Evolutionary conservation across 2,888 invertebrate species (phyloP).

Genomic region (Alsophila aescularia): DNA sequence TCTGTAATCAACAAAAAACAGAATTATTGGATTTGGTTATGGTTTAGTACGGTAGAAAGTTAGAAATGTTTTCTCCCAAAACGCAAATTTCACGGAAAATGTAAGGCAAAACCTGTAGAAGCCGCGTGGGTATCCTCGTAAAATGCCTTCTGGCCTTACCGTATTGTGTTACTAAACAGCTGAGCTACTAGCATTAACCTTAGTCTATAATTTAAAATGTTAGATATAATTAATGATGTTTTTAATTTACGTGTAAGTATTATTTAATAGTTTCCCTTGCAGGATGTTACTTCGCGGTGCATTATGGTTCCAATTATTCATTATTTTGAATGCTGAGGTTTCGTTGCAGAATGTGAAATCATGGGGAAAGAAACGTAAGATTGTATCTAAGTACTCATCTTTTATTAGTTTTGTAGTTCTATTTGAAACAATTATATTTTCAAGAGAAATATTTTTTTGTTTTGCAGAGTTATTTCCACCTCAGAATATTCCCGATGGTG

Average conservation of each 20-base stretch:
- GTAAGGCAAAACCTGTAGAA: too few relatives aligned
- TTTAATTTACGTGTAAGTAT: background rate
- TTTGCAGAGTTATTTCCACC: slow-evolving; percentile 70
- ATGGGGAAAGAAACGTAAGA: slow-evolving; percentile 69
- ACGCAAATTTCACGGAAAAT: too few relatives aligned
- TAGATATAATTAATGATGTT: slow-evolving; percentile 13
- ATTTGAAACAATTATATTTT: background rate
- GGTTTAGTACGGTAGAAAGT: too few relatives aligned
- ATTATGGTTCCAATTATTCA: slow-evolving; percentile 51
- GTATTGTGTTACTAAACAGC: background rate
- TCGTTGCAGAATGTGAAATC: slow-evolving; percentile 51
- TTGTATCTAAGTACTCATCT: slow-evolving; percentile 33
- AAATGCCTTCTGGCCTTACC: background rate
- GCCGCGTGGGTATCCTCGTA: too few relatives aligned
- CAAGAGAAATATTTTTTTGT: background rate
- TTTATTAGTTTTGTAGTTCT: too few relatives aligned
- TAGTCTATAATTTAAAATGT: slow-evolving; percentile 17
- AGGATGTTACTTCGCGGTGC: slow-evolving; percentile 55
- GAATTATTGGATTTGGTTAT: too few relatives aligned
- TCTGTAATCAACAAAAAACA: too few relatives aligned
- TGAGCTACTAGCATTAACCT: background rate
- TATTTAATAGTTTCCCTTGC: slow-evolving; percentile 36
- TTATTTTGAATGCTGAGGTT: slow-evolving; percentile 50
- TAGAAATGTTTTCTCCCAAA: too few relatives aligned
- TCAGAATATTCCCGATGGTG: slow-evolving; percentile 68